These are phyloP conservation scores for Drosophila auraria DNA, from an alignment of 1,140 invertebrate genomes.

Conservation along the genomic window DNA sequence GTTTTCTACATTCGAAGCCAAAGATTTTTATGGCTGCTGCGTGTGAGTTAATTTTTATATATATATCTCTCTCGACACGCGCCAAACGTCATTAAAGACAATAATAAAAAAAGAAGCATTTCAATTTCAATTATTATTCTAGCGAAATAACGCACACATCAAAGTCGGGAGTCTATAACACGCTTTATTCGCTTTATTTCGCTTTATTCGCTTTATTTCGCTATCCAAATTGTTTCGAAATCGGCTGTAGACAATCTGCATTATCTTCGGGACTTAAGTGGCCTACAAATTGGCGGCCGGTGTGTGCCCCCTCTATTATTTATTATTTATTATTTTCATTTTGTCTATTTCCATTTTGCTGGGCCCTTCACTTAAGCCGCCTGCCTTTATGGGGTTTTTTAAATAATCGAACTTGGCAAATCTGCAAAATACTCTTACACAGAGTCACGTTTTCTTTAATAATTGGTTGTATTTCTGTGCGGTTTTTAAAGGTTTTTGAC, in stretches of 20 bases:
- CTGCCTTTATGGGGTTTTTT: background rate
- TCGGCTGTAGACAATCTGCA: slow-evolving; percentile 40
- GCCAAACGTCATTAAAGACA: slow-evolving; percentile 54
- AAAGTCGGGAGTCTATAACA: slow-evolving; percentile 39
- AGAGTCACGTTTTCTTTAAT: too few relatives aligned
- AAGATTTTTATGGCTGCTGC: slow-evolving; percentile 53
- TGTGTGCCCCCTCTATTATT: background rate
- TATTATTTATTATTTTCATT: slow-evolving; percentile 22
- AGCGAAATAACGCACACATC: slow-evolving; percentile 46
- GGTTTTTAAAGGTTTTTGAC: too few relatives aligned
- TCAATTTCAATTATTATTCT: slow-evolving; percentile 64
- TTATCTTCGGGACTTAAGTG: slow-evolving; percentile 48
- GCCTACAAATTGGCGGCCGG: slow-evolving; percentile 42
- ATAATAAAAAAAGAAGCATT: slow-evolving; percentile 20
- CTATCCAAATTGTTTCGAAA: slow-evolving; percentile 41
- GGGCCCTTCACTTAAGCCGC: slow-evolving; percentile 34
- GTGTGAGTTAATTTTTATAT: slow-evolving; percentile 35
- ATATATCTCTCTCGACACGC: slow-evolving; percentile 52
- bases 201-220: slow-evolving; percentile 16
- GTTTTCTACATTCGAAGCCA: slow-evolving; percentile 56
- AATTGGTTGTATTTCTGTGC: too few relatives aligned
- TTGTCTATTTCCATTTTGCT: slow-evolving; percentile 26
- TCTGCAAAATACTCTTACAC: slow-evolving; percentile 1
- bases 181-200: slow-evolving; percentile 14
- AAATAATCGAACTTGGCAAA: background rate